Evolutionary conservation across 2,797 vertebrate genomes (phyloP).

Genomic region (Masticophis lateralis): DNA sequence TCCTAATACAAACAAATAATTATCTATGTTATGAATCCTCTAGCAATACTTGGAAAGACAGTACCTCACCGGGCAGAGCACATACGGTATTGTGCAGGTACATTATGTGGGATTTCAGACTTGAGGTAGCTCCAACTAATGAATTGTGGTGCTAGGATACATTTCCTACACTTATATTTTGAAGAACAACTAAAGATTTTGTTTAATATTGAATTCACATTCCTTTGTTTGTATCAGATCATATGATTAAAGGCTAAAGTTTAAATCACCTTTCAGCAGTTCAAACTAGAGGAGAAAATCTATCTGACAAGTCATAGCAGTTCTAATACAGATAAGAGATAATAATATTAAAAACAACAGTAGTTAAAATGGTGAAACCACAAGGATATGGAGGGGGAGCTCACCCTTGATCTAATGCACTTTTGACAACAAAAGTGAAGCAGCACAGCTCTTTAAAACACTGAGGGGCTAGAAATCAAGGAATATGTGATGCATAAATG

Average conservation of each 20-base stretch:
- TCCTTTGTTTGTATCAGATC: conserved; percentile 8
- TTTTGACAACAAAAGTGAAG: background rate
- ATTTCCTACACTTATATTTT: background rate
- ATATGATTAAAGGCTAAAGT: background rate
- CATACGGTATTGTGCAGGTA: background rate
- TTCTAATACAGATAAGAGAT: background rate
- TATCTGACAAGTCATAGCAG: background rate
- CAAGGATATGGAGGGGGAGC: background rate
- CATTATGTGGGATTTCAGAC: background rate
- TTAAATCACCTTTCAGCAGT: conserved; percentile 19
- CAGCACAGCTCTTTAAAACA: background rate
- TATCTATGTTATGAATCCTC: background rate
- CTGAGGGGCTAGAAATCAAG: background rate
- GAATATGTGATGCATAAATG: background rate
- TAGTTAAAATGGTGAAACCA: background rate
- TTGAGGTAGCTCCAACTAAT: background rate
- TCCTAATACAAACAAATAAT: background rate
- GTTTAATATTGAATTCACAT: background rate
- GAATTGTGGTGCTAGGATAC: background rate
- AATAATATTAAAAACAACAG: conserved; percentile 25
- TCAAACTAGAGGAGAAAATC: background rate
- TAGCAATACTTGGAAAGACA: background rate
- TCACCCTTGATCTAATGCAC: background rate
- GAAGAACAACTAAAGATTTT: conserved; percentile 2
- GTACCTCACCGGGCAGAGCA: background rate